Percentiles rank a stretch among this genome's conserved stretches.
These are phyloP conservation scores for Tolypeutes matacus DNA, from an alignment of 2,797 vertebrate species.

Conservation along the genomic window DNA sequence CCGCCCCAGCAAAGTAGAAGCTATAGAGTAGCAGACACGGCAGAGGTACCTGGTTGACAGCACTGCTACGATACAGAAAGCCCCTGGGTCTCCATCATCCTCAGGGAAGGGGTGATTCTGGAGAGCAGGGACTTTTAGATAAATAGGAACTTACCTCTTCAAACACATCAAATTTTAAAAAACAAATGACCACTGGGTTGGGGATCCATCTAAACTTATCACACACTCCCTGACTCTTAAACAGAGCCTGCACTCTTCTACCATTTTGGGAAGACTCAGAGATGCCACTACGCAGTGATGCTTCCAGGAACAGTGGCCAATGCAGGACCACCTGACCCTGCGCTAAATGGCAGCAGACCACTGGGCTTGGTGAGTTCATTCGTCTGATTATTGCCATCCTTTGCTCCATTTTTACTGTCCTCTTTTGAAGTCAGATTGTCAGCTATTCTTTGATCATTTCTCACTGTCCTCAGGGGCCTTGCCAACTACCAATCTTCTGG, in stretches of 20 bases:
- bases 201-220: neutral
- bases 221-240: neutral
- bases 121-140: neutral
- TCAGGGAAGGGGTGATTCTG: neutral
- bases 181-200: neutral
- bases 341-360: neutral
- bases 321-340: neutral
- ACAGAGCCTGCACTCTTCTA: neutral
- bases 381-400: neutral
- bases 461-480: neutral
- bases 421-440: neutral
- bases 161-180: neutral
- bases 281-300: fast-evolving
- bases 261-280: neutral
- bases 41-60: neutral
- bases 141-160: neutral
- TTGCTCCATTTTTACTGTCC: neutral
- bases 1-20: neutral
- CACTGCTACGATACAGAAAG: neutral
- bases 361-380: neutral
- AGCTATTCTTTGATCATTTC: neutral
- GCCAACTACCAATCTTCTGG: neutral
- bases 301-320: fast-evolving
- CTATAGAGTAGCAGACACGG: neutral
- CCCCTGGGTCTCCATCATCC: neutral